Base-by-base conservation (phyloP, 1,140 invertebrate genomes). In the Eupeodes corollae region DNA sequence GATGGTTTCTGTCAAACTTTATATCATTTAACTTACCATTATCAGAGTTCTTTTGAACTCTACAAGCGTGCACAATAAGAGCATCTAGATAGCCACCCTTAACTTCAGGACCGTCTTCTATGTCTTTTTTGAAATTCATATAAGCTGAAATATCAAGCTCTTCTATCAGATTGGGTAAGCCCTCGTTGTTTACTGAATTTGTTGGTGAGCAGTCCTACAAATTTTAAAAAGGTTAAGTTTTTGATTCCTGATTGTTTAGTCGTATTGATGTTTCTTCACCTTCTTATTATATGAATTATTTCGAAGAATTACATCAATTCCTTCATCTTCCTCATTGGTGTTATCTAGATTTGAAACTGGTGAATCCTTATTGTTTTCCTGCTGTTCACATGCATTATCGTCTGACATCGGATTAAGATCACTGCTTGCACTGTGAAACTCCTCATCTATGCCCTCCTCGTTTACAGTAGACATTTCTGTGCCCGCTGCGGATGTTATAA, bases 21-120 rank as follows among this genome's bases (percentile, higher is more conserved):
- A 3, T 26, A 26, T 19, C 3, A 41, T 33, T 52, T 13, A 37
- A 53, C 51, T 59, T 58, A 70, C 58, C 57, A 57, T 68, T 68
- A 44, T 68, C 66, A 43, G 56, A 50, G 43, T 54, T 53, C 51
- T 67, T 68, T 32, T 67, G 61, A 44, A 86, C 86, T 71, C 90
- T 89, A 42, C 91, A 93, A 15, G 93, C 93, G 63, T 92, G 86
- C 47, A 96, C 88, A 48, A 97, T 82, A 19, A 98, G 77, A 2
- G 90, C 91, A 70, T 96, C 91, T 0, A 91, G 80, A 54, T 86
- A 79, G 32, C 92, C 93, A 9, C 91, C 92, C 44, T 89, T 76
- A 34, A 96, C 83, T 54, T 92, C 89, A 0, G 89, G 86, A 8
- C 86, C 85, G 49, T 91, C 88, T 61, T 91, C 88, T 15, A 80